Conservation (phyloP, 2,888 invertebrate species). For the Pecten maximus region DNA sequence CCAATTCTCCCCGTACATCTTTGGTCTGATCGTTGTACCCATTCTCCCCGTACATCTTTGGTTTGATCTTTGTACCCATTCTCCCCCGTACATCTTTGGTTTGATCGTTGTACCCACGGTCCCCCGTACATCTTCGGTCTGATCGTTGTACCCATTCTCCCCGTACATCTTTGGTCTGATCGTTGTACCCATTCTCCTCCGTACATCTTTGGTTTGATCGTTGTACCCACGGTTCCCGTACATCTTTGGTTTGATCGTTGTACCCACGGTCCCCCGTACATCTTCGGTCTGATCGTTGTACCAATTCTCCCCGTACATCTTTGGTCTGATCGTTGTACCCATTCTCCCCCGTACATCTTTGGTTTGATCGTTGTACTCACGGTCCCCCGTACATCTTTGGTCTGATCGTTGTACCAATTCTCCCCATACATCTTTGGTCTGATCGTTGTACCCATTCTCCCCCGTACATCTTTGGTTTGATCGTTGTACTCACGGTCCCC, state of each 20-base stretch:
- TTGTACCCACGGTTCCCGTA: background rate
- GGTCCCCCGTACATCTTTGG: background rate
- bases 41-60: background rate
- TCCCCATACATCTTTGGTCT: background rate
- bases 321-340: background rate
- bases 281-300: background rate
- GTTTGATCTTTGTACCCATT: background rate
- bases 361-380: background rate
- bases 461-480: background rate
- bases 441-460: background rate
- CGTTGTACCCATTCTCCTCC: background rate
- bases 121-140: background rate
- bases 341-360: background rate
- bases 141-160: background rate
- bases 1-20: background rate
- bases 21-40: background rate
- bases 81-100: background rate
- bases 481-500: background rate
- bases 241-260: background rate
- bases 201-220: background rate
- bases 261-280: background rate
- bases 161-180: background rate
- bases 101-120: background rate
- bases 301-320: background rate
- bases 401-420: background rate